Conservation (phyloP, 1,140 invertebrate species). For the Coelopa frigida region DNA sequence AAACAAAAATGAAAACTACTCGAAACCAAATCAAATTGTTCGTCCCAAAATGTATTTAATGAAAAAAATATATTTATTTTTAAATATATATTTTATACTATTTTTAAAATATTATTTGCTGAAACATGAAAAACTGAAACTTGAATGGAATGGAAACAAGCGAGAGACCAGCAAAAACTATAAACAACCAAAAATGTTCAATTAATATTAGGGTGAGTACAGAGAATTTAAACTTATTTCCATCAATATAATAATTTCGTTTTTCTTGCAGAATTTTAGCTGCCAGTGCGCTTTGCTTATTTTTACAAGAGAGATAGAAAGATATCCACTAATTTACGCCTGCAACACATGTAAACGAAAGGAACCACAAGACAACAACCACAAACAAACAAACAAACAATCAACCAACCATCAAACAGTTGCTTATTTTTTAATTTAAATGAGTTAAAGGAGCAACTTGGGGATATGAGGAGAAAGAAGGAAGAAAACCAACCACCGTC, state of each 20-base stretch:
- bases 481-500: neutral
- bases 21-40: too few relatives aligned
- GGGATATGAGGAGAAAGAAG: neutral
- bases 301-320: conserved; percentile 1
- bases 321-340: conserved; percentile 1
- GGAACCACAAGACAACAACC: neutral
- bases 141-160: neutral
- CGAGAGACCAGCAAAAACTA: neutral
- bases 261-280: conserved; percentile 2
- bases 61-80: too few relatives aligned
- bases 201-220: conserved; percentile 9
- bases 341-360: neutral
- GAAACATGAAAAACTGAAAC: too few relatives aligned
- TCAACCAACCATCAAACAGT: neutral
- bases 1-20: too few relatives aligned
- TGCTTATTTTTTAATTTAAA: neutral
- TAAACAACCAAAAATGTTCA: conserved; percentile 4
- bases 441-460: conserved; percentile 3
- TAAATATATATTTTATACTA: too few relatives aligned
- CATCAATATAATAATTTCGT: neutral
- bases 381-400: neutral
- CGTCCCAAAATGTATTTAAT: too few relatives aligned
- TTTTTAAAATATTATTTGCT: too few relatives aligned
- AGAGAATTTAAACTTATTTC: neutral
- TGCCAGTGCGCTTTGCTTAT: conserved; percentile 10